Evolutionary conservation across 2,113 vertebrate genomes (phyloP), one percentile per base, ranked within the genome.

Genomic region (Anarhynchus alexandrinus): DNA sequence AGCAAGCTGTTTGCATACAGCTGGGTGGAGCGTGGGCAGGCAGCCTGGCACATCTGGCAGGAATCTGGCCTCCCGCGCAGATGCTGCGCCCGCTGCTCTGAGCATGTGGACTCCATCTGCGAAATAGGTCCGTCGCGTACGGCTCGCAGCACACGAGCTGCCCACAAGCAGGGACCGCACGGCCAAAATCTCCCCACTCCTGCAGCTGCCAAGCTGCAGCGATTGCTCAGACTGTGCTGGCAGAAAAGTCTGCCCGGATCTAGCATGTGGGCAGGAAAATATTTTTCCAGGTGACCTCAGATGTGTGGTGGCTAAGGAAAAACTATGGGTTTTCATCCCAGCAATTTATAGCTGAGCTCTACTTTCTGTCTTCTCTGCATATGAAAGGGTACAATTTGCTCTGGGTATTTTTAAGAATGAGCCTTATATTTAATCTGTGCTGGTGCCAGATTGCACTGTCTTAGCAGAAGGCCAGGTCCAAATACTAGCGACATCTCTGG

Each of bases 351-450:
- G 55, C 73, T 71, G 74, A 93, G 89, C 54, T 83, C 83, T 87
- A 55, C 79, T 95, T 92, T 94, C 81, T 74, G 57, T 65, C 82
- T 90, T 69, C 82, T 77, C 72, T 76, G 74, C 81, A 52, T 93
- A 82, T 30, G 55, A 80, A 91, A 91, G 81, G 93, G 65, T 67
- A 70, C n/a, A 34, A 77, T 93, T 96, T 88, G 69, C 88, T 88
- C 82, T 25, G 91, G 42, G 54, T 95, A 93, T 96, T 97, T 96
- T 97, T 90, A 91, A 94, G 91, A 94, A 95, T 70, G 82, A 91
- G 85, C 18, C 71, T 94, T 94, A 57, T 80, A 90, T 95, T 94
- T 93, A 89, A 91, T 83, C 67, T 47, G 25, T 88, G 78, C 71
- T 93, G 54, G 47, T 88, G 95, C 95, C 89, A 89, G 86, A 93